A percentile compares a stretch with the other conserved stretches of the same genome.
phyloP scores from a whole-genome alignment of 2,888 invertebrate species.

The Platycheirus rosarum region DNA sequence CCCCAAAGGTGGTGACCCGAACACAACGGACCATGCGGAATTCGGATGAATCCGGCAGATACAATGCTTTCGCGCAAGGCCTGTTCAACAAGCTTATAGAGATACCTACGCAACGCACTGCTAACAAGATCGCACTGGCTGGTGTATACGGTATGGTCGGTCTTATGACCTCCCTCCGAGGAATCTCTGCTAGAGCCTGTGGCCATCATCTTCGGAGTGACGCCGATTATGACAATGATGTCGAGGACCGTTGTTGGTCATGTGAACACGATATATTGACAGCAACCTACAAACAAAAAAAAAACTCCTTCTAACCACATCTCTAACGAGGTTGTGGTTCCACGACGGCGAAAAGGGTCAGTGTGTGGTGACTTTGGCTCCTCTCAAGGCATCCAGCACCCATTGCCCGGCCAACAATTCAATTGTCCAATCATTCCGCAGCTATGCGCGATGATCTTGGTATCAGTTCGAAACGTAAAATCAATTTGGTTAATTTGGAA shows the following conservation, averaged over 20 bases:
- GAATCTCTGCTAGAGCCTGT: constrained; percentile 37
- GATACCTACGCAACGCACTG: constrained; percentile 33
- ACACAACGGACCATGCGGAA: constrained; percentile 68
- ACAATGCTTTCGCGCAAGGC: constrained; percentile 39
- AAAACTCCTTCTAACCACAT: constrained; percentile 34
- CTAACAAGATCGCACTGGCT: constrained; percentile 39
- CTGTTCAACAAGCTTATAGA: constrained; percentile 15
- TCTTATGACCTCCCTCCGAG: constrained; percentile 67
- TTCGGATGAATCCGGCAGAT: constrained; percentile 66
- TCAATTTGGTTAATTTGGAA: constrained; percentile 80
- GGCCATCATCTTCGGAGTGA: constrained; percentile 57
- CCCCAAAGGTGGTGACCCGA: constrained; percentile 74
- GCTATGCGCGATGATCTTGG: constrained; percentile 17
- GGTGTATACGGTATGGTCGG: constrained; percentile 21
- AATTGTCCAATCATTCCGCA: constrained; percentile 64
- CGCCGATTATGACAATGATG: constrained; percentile 63
- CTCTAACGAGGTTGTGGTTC: constrained; percentile 55
- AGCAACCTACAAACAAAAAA: constrained; percentile 1
- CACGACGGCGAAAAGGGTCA: constrained; percentile 21
- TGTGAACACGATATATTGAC: constrained; percentile 26
- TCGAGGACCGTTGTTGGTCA: constrained; percentile 65
- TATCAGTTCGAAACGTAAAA: constrained; percentile 69
- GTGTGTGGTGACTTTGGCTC: constrained; percentile 25
- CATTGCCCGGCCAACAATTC: constrained; percentile 56
- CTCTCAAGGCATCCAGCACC: not conserved